These are phyloP conservation scores for Mus musculus DNA, from an alignment of 2,113 vertebrate genomes.

Conservation along the genomic window GRCm39 chr1:54566001-54566500, in stretches of 20 bases:
- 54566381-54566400: background rate
- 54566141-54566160: background rate
- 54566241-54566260: background rate
- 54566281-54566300: background rate
- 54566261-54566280: background rate
- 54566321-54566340: background rate
- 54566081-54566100: background rate
- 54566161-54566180: background rate
- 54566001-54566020: background rate
- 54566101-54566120: background rate
- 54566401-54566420: background rate
- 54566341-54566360: background rate
- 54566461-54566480: background rate
- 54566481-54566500: background rate
- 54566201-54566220: background rate
- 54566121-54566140: too few relatives aligned
- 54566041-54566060: background rate
- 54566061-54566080: background rate
- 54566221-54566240: background rate
- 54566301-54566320: background rate
- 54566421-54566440: constrained; percentile 26
- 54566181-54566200: background rate
- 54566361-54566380: background rate
- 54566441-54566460: background rate
- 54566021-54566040: background rate